Base-by-base conservation (phyloP, 2,888 invertebrate genomes). In the Chloroclysta siterata region DNA sequence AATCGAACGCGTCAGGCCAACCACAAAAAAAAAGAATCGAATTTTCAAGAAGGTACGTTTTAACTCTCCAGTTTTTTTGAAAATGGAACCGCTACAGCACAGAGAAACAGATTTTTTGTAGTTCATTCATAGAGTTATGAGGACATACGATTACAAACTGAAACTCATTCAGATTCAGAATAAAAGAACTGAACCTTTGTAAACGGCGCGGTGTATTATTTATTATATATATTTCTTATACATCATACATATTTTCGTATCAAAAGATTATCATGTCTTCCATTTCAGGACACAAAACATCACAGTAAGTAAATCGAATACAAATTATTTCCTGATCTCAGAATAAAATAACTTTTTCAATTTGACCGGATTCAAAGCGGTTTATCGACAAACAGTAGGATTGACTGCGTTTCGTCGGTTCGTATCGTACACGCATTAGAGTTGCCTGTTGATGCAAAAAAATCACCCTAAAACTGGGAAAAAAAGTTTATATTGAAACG, bases 311-410 rank as follows among this genome's bases (percentile, higher is more conserved):
- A 17, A 46, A 50, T 29, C 14, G 14, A 50, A 33, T 33, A 33
- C n/a, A 28, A 28, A 28, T 33, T 14, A 14, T 14, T 3, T 29
- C 29, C 11, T 39, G 11, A 8, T 8, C 33, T 29, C 33, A 60
- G 72, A 76, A 76, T 80, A 79, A 77, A 83, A 83, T 81, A 83
- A 82, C 78, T 80, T 83, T 87, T 85, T 86, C 84, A 85, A 86
- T 85, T 85, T 82, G 75, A 72, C 70, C 72, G 78, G 77, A 81
- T 82, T 76, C 79, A 78, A 75, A 73, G 80, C 76, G 79, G 78
- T 82, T 84, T 83, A 88, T 88, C 84, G 87, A 81, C 87, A 85
- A 85, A 87, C 85, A 84, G 82, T 80, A 80, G 83, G 81, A 85
- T 87, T 84, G 87, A 84, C 86, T 87, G 83, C 76, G 74, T 75